Base-by-base conservation (phyloP, 2,888 invertebrate genomes). In the Hypsopygia costalis region DNA sequence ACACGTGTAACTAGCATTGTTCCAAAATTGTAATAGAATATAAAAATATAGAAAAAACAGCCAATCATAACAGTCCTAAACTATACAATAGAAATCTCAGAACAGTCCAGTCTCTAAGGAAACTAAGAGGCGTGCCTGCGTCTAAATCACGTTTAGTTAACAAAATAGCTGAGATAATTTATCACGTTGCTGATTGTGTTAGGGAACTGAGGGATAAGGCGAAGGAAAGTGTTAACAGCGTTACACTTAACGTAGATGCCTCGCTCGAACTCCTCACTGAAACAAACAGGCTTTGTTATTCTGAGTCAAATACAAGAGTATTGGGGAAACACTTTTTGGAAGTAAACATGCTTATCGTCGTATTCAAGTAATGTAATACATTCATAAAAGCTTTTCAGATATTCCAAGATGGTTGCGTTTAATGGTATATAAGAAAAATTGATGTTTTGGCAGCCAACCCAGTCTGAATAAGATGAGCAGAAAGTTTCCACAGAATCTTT, bases 101-200 rank as follows among this genome's bases (percentile, higher is more conserved):
- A 34, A 49, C 42, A 44, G 45, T 44, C 42, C 53, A 49, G 54
- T 54, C 50, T 49, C 31, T 38, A 51, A 49, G 49, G 47, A 46
- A 62, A 52, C 47, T 57, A 46, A 34, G 52, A 55, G 54, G 49
- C 47, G 55, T 57, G 62, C 55, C 53, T 58, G 58, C 47, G 49
- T 60, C 63, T 68, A 64, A 70, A 77, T 74, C 69, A 73, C 71
- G 69, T 73, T 65, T 62, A 54, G 62, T 66, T 75, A 69, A 78
- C 70, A 73, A 73, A 74, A 72, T 64, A 69, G 62, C 59, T 58
- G 58, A 61, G 67, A 77, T 77, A 81, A 80, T 86, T 83, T 76
- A 87, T 87, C 86, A 87, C 83, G 86, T 83, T 69, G 70, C 71
- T 69, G 73, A 77, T 77, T 74, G 71, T 57, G 71, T 75, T 68